A percentile compares a stretch with the other conserved stretches of the same genome.
Conservation (phyloP, 2,797 vertebrate genomes). For the Sebastolobus altivelis region DNA sequence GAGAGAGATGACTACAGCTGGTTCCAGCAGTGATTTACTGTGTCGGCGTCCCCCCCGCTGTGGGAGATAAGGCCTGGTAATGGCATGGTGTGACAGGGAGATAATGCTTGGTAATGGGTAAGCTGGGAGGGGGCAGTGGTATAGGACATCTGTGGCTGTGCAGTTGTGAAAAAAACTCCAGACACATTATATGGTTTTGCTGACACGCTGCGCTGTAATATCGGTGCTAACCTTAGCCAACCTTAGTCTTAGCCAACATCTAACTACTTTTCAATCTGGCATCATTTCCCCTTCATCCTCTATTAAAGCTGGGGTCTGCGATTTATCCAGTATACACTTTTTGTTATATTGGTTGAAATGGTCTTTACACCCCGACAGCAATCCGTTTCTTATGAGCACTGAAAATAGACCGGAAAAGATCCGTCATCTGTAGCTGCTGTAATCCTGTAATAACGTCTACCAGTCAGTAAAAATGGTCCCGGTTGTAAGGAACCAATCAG, state of each 20-base stretch:
- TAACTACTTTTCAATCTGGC: slow-evolving; percentile 45
- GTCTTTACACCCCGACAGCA: too few relatives aligned
- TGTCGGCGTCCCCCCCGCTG: slow-evolving; percentile 46
- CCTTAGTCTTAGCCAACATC: neutral
- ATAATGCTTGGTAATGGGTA: slow-evolving; percentile 64
- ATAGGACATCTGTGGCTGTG: slow-evolving; percentile 62
- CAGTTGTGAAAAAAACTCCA: slow-evolving; percentile 41
- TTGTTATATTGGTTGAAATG: too few relatives aligned
- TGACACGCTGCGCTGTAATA: slow-evolving; percentile 25
- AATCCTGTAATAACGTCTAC: too few relatives aligned
- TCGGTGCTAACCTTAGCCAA: slow-evolving; percentile 18
- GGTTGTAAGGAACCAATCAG: too few relatives aligned
- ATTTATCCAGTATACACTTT: too few relatives aligned
- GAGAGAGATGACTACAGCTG: slow-evolving; percentile 64
- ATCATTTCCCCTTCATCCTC: slow-evolving; percentile 29
- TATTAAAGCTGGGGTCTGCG: too few relatives aligned
- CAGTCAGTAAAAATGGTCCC: too few relatives aligned
- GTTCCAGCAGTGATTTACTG: slow-evolving; percentile 60
- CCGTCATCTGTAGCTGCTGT: too few relatives aligned
- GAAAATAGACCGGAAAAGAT: too few relatives aligned
- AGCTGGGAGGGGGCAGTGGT: slow-evolving; percentile 39
- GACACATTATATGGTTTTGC: slow-evolving; percentile 37
- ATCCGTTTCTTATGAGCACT: too few relatives aligned
- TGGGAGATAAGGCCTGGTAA: slow-evolving; percentile 73
- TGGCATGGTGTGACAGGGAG: slow-evolving; percentile 71